phyloP scores from a whole-genome alignment of 2,888 invertebrate species.

The Dicyrtomina minuta region DNA sequence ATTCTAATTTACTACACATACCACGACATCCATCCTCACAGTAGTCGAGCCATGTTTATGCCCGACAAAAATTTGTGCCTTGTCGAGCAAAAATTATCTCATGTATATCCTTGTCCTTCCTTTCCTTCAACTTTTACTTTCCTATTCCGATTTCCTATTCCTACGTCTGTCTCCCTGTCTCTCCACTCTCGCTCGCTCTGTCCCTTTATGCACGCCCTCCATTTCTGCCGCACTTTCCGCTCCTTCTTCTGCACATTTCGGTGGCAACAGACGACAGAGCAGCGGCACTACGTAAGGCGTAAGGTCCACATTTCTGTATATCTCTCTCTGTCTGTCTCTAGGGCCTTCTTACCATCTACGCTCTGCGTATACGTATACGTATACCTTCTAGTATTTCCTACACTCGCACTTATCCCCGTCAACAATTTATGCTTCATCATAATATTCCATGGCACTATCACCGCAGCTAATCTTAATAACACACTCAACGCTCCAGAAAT shows the following conservation, averaged over 20 bases:
- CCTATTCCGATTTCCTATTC: not conserved
- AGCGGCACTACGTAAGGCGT: too few relatives aligned
- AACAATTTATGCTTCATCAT: slow-evolving; percentile 1
- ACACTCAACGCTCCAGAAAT: too few relatives aligned
- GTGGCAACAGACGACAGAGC: too few relatives aligned
- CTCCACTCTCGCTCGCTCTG: not conserved
- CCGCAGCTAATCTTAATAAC: too few relatives aligned
- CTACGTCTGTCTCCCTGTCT: not conserved
- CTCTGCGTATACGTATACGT: too few relatives aligned
- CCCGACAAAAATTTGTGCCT: slow-evolving; percentile 21
- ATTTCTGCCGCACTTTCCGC: too few relatives aligned
- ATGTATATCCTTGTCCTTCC: slow-evolving; percentile 14
- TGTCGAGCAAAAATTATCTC: slow-evolving; percentile 22
- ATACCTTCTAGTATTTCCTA: too few relatives aligned
- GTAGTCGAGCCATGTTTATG: slow-evolving; percentile 18
- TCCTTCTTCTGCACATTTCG: slow-evolving; percentile 13
- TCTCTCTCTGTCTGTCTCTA: slow-evolving; percentile 3
- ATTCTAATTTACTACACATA: slow-evolving; percentile 38
- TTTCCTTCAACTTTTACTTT: slow-evolving; percentile 9
- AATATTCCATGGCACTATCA: slow-evolving; percentile 6
- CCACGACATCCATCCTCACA: slow-evolving; percentile 18
- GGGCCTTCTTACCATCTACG: too few relatives aligned
- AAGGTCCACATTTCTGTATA: slow-evolving; percentile 19
- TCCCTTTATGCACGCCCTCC: not conserved
- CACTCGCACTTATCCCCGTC: not conserved